Evolutionary conservation across 2,797 vertebrate species (phyloP).

Genomic region (Dromococcyx pavoninus): DNA sequence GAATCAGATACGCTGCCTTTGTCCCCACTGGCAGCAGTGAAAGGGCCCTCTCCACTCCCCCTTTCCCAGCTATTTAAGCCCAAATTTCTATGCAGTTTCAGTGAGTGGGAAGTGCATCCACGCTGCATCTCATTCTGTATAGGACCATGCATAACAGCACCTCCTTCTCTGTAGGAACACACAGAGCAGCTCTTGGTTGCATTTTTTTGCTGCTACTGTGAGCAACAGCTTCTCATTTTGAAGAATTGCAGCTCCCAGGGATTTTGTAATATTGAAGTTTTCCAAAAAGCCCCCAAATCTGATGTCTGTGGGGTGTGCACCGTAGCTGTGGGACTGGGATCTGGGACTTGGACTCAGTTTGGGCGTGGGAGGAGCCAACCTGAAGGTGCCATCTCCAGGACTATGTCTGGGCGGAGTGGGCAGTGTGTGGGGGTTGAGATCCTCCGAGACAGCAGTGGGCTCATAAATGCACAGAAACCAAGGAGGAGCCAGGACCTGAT

Average conservation of each 20-base stretch:
- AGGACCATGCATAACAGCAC: neutral
- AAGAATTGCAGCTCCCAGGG: neutral
- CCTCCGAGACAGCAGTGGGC: rapidly evolving
- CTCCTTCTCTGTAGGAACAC: neutral
- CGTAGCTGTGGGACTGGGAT: neutral
- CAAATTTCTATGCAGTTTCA: neutral
- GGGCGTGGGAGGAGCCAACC: neutral
- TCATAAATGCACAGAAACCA: neutral
- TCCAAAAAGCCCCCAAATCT: neutral
- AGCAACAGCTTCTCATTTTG: neutral
- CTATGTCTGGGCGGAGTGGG: neutral
- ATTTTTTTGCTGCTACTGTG: neutral
- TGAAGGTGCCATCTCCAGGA: neutral
- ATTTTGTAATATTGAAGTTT: neutral
- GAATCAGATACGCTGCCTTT: neutral
- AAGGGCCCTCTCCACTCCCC: neutral
- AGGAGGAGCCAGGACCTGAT: neutral
- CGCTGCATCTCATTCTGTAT: neutral
- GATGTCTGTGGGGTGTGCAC: rapidly evolving
- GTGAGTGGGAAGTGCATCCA: neutral
- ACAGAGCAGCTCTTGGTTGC: neutral
- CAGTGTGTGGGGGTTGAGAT: neutral
- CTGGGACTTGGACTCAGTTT: neutral
- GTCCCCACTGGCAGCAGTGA: rapidly evolving
- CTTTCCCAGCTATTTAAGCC: neutral